Conservation (phyloP, 2,797 vertebrate species). For the Coregonus sp. region DNA sequence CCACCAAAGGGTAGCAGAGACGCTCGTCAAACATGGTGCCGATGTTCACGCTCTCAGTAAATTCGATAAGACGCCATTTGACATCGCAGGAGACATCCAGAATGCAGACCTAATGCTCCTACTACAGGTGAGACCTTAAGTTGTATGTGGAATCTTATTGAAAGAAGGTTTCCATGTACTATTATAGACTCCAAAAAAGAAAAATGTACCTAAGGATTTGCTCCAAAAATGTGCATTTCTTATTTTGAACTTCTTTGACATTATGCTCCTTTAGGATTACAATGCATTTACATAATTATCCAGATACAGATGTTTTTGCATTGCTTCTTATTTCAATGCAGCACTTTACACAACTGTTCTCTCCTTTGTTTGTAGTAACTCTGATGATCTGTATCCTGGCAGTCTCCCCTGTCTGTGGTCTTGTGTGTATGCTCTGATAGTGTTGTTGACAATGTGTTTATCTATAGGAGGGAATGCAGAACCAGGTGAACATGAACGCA, state of each 20-base stretch:
- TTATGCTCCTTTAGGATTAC: no score
- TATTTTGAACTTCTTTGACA: no score
- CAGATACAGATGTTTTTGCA: background rate
- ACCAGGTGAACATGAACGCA: conserved; percentile 72
- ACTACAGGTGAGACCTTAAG: conserved; percentile 79
- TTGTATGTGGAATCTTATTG: background rate
- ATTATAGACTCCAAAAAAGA: no score
- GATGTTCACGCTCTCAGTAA: conserved; percentile 89
- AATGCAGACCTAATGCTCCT: conserved; percentile 84
- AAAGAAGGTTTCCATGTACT: background rate
- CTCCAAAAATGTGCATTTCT: no score
- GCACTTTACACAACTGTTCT: background rate
- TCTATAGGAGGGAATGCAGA: conserved; percentile 88
- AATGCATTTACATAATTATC: no score
- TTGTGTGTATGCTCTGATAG: background rate
- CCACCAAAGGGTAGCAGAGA: conserved; percentile 79
- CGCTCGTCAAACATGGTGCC: conserved; percentile 84
- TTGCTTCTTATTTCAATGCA: background rate
- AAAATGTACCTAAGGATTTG: no score
- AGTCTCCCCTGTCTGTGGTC: background rate
- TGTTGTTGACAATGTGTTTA: background rate
- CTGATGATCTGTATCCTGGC: background rate
- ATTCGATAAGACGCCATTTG: conserved; percentile 90
- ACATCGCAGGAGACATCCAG: conserved; percentile 88
- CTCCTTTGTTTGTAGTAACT: background rate